These are phyloP conservation scores for Drosophila miranda DNA, from an alignment of 1,140 invertebrate species.

Conservation along the genomic window DNA sequence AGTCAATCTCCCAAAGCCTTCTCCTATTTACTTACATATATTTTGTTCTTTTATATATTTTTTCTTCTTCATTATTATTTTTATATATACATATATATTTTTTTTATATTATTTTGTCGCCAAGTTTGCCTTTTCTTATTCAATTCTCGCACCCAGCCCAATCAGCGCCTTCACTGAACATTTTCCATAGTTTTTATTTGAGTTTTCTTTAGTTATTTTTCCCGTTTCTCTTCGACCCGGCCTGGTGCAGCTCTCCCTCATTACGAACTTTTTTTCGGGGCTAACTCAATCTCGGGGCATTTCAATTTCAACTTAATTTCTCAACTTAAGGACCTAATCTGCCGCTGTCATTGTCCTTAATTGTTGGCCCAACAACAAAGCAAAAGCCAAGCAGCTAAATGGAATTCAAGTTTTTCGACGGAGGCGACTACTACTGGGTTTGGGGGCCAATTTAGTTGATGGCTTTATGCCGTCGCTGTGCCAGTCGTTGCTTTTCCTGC, in stretches of 20 bases:
- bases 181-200: slow-evolving; percentile 39
- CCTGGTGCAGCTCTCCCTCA: slow-evolving; percentile 16
- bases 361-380: slow-evolving; percentile 66
- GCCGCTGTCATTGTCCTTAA: slow-evolving; percentile 70
- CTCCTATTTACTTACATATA: no score
- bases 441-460: slow-evolving; percentile 69
- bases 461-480: slow-evolving; percentile 44
- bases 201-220: slow-evolving; percentile 18
- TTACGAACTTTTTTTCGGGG: slow-evolving; percentile 41
- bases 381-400: slow-evolving; percentile 33
- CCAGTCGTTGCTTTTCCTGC: slow-evolving; percentile 3
- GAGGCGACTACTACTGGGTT: slow-evolving; percentile 19
- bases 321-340: slow-evolving; percentile 72
- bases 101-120: background rate
- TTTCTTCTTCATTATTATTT: slow-evolving; percentile 1
- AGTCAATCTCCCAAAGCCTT: no score
- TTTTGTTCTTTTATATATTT: background rate
- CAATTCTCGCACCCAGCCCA: background rate
- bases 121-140: slow-evolving; percentile 13
- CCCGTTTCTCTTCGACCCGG: background rate
- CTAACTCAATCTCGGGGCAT: slow-evolving; percentile 51
- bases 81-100: background rate
- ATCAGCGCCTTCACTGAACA: slow-evolving; percentile 20
- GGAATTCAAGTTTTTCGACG: slow-evolving; percentile 64
- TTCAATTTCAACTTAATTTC: slow-evolving; percentile 75